phyloP scores from a whole-genome alignment of 2,888 invertebrate genomes.

The Mythimna pallens region DNA sequence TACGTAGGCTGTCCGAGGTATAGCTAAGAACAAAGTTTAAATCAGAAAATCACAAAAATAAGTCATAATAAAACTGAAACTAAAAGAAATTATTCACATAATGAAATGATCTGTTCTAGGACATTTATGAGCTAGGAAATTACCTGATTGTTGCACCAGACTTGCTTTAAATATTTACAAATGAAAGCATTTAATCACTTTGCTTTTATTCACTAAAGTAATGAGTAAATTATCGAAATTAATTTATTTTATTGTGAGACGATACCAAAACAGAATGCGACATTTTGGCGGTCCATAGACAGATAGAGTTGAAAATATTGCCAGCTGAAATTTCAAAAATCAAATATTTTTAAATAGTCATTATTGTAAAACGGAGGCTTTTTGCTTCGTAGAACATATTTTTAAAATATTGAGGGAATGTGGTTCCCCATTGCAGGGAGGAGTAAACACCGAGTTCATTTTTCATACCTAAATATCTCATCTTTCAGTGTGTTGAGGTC shows the following conservation, averaged over 20 bases:
- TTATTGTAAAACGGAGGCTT: not conserved
- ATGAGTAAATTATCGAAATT: constrained; percentile 80
- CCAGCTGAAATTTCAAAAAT: not conserved
- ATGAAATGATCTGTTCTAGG: constrained; percentile 46
- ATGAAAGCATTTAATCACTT: constrained; percentile 67
- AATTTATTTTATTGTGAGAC: constrained; percentile 82
- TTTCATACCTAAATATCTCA: not conserved
- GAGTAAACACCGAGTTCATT: not conserved
- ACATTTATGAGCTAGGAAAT: constrained; percentile 35
- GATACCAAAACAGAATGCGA: constrained; percentile 89
- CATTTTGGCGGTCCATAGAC: constrained; percentile 85
- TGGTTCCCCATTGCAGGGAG: not conserved
- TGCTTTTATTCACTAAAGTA: constrained; percentile 70
- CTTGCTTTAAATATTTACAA: constrained; percentile 67
- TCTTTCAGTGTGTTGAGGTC: not conserved
- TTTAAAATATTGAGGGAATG: not conserved
- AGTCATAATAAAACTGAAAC: constrained; percentile 69
- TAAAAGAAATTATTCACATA: constrained; percentile 70
- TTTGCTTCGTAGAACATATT: not conserved
- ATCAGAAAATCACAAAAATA: constrained; percentile 51
- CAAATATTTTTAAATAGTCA: too few relatives aligned
- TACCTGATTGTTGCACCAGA: constrained; percentile 63
- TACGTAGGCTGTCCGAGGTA: not conserved
- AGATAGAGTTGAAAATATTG: constrained; percentile 41
- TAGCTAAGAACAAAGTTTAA: not conserved